These are phyloP conservation scores for Drosophila parthenogenetica DNA, from an alignment of 2,888 invertebrate genomes.

Conservation along the genomic window DNA sequence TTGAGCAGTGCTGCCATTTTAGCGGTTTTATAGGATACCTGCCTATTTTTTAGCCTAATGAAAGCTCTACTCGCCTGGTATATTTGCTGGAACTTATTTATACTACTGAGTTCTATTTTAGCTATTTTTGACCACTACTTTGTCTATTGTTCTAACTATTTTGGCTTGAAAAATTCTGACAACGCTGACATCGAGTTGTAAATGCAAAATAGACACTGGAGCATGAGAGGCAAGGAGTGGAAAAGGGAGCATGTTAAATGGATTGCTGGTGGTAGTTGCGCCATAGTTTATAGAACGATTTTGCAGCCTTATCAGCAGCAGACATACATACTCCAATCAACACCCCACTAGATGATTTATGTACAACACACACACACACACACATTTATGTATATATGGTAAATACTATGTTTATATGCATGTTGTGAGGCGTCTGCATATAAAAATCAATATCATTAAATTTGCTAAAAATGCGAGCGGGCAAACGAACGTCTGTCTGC, in stretches of 20 bases:
- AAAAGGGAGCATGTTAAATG: background rate
- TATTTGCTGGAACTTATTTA: too few species aligned
- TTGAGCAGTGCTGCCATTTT: too few species aligned
- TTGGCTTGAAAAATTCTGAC: too few species aligned
- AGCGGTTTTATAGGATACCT: too few species aligned
- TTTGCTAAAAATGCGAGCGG: conserved; percentile 2
- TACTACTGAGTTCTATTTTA: background rate
- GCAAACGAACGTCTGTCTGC: conserved; percentile 40
- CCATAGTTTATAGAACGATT: conserved; percentile 36
- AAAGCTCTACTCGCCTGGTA: too few species aligned
- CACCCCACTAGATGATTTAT: conserved; percentile 28
- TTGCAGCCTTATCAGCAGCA: conserved; percentile 55
- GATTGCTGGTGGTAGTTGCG: conserved; percentile 49
- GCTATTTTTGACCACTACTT: background rate
- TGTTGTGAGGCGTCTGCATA: conserved; percentile 31
- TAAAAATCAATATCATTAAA: conserved; percentile 52
- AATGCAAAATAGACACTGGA: conserved; percentile 42
- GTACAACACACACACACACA: background rate
- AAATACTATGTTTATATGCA: background rate
- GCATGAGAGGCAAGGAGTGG: conserved; percentile 5
- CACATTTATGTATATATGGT: conserved; percentile 1
- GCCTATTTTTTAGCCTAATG: too few species aligned
- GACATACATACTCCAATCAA: conserved; percentile 13
- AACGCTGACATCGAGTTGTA: background rate
- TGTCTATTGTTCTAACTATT: too few species aligned